Base-by-base conservation (phyloP, 1,140 invertebrate species). In the Batillaria attramentaria region DNA sequence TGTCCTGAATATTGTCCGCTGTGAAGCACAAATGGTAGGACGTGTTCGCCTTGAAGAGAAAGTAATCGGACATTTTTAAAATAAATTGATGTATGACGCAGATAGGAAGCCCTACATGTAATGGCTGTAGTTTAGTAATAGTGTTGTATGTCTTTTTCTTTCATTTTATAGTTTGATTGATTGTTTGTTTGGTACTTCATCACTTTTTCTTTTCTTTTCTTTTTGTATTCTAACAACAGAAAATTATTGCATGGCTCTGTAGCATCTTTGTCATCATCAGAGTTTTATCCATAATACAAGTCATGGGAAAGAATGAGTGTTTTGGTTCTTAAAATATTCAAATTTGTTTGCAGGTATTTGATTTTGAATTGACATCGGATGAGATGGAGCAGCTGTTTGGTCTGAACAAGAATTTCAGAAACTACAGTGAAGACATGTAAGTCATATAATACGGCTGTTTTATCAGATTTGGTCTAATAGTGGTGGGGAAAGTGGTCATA, bases 341-440 rank as follows among this genome's bases (percentile, higher is more conserved):
- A 57, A 35, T 65, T 70, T 37, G 41, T 72, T 72, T 62, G 13
- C 66, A 87, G 79, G 77, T 89, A 5, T 87, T 91, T 92, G 85
- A 87, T 72, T 87, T 87, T 72, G 66, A 73, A 24, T 62, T 87
- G 35, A 76, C 65, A 35, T 68, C 80, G 13, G 82, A 84, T 13
- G 86, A 87, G 31, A 82, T 86, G 70, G 41, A 73, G 28, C 46
- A 75, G 37, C 75, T 85, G 3, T 68, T 42, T 24, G 39, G 28
- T 13, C 43, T 85, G 10, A 82, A 85, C 72, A 81, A 73, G 65
- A 78, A 80, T 39, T 68, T 77, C 43, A 77, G 82, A 74, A 65
- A 69, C 43, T 85, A 84, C 77, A n/a, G 28, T 69, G 84, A 85
- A 43, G 41, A 76, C 43, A 79, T 81, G 84, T 85, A 65, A 81